Percentiles rank a stretch among this genome's conserved stretches.
phyloP scores from a whole-genome alignment of 2,797 vertebrate genomes.

The Chaetophractus vellerosus region DNA sequence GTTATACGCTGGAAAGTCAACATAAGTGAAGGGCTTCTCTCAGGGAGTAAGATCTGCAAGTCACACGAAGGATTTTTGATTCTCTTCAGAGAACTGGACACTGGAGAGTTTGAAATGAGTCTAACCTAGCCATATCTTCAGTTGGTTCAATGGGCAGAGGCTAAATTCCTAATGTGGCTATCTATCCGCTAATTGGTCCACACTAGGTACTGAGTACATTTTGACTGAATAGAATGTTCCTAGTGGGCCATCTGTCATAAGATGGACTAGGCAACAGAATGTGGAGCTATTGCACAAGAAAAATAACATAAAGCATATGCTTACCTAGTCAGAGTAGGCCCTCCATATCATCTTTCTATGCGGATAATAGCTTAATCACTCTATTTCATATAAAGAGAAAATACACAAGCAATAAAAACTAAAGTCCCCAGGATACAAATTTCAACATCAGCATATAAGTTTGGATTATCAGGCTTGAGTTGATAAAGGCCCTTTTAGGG shows the following conservation, averaged over 20 bases:
- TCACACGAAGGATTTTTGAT: not conserved
- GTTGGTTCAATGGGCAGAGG: not conserved
- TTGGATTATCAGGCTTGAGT: not conserved
- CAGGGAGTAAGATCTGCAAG: not conserved
- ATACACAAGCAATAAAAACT: not conserved
- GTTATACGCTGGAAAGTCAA: not conserved
- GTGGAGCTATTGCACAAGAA: not conserved
- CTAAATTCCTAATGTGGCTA: not conserved
- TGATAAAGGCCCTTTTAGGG: not conserved
- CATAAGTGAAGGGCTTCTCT: not conserved
- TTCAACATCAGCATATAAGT: not conserved
- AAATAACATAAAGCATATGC: not conserved
- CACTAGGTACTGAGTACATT: not conserved
- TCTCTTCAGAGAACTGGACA: not conserved
- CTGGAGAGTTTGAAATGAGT: not conserved
- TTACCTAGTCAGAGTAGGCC: not conserved
- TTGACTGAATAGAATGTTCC: not conserved
- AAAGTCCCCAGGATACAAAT: not conserved
- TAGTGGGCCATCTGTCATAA: not conserved
- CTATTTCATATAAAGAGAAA: constrained; percentile 45
- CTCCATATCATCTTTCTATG: not conserved
- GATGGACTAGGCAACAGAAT: not conserved
- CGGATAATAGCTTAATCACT: not conserved
- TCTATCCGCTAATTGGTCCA: not conserved
- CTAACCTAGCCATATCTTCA: not conserved